Evolutionary conservation across 1,140 invertebrate genomes (phyloP).

Genomic region (Leptopilina boulardi): DNA sequence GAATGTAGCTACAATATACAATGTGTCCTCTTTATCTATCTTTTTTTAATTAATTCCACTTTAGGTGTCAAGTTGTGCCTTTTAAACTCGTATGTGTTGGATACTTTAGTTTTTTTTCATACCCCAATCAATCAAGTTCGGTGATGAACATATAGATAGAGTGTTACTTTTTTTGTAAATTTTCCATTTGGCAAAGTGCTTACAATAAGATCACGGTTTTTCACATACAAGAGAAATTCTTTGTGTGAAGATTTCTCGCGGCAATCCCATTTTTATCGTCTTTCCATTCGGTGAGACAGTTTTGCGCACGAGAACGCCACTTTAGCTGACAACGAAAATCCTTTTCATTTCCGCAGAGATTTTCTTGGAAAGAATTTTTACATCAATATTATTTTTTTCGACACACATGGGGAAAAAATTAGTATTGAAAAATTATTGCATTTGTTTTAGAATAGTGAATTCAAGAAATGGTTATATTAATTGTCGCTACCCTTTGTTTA

Average conservation of each 20-base stretch:
- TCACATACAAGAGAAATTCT: not conserved
- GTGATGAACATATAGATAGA: not conserved
- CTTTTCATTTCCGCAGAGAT: constrained; percentile 1
- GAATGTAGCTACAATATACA: not conserved
- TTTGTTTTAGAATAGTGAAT: no score
- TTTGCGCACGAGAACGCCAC: not conserved
- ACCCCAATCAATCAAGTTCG: not conserved
- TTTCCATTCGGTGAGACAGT: constrained; percentile 41
- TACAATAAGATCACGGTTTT: not conserved
- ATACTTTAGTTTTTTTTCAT: no score
- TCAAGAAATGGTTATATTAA: no score
- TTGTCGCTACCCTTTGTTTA: no score
- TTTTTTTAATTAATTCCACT: no score
- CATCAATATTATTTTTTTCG: not conserved
- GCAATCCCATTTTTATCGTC: constrained; percentile 41
- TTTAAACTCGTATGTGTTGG: no score
- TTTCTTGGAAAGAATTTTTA: not conserved
- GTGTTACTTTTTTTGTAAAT: not conserved
- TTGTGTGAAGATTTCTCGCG: not conserved
- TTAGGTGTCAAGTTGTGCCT: no score
- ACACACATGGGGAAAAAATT: not conserved
- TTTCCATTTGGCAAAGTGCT: constrained; percentile 8
- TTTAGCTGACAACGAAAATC: constrained; percentile 28
- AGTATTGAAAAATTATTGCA: no score
- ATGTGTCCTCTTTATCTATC: not conserved